Conservation (phyloP, 2,113 vertebrate species). For the Semnopithecus entellus region DNA sequence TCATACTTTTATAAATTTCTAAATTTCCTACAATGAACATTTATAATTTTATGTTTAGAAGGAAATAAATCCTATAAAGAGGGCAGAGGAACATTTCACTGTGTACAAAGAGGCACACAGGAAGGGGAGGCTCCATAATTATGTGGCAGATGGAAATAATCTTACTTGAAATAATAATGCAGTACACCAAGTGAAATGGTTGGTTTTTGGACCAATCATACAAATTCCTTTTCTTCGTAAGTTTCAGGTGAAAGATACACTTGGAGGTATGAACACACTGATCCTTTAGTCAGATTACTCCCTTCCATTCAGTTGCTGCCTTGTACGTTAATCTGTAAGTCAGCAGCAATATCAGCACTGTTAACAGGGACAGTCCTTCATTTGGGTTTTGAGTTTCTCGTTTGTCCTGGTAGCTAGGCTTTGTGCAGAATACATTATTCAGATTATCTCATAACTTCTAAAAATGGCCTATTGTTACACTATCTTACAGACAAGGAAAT, state of each 20-base stretch:
- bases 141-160: background rate
- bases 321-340: background rate
- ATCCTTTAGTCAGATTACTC: background rate
- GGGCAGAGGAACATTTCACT: background rate
- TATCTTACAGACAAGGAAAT: background rate
- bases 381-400: background rate
- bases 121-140: background rate
- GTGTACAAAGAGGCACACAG: background rate
- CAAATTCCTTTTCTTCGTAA: background rate
- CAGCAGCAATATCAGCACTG: background rate
- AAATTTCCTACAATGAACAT: background rate
- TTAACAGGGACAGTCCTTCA: background rate
- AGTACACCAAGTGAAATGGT: background rate
- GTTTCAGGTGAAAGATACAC: background rate
- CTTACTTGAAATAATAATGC: conserved; percentile 7
- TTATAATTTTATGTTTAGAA: background rate
- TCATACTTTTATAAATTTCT: background rate
- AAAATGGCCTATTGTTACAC: background rate
- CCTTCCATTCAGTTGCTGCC: background rate
- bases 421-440: background rate
- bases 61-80: background rate
- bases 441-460: background rate
- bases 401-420: background rate
- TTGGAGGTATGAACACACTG: background rate
- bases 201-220: background rate